These are phyloP conservation scores for Kryptolebias marmoratus DNA, from an alignment of 2,113 vertebrate species.

Conservation along the genomic window DNA sequence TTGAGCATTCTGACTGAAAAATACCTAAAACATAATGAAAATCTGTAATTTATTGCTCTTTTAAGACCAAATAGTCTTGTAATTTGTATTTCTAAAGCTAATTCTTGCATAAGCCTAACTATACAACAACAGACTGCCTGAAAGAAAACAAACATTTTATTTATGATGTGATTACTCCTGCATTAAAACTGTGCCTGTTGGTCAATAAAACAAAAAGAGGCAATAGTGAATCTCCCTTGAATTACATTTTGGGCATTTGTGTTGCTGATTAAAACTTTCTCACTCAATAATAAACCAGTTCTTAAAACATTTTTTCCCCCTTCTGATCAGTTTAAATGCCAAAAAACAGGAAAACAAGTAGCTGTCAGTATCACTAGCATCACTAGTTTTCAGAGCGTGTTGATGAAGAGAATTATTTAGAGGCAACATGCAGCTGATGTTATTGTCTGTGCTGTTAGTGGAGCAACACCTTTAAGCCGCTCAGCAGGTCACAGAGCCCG, in stretches of 20 bases:
- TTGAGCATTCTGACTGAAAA: too few species aligned
- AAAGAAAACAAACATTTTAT: too few species aligned
- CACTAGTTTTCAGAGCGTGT: not conserved
- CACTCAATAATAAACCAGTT: too few species aligned
- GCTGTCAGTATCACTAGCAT: not conserved
- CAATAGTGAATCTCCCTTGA: too few species aligned
- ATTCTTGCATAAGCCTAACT: not conserved
- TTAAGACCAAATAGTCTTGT: not conserved
- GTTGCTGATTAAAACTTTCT: too few species aligned
- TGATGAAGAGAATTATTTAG: not conserved
- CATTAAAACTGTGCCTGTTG: too few species aligned
- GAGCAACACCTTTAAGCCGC: not conserved
- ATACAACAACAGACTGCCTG: too few species aligned
- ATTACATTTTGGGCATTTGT: too few species aligned
- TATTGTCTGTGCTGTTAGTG: not conserved
- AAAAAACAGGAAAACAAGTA: not conserved
- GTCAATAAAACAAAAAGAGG: too few species aligned
- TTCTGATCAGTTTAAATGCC: not conserved
- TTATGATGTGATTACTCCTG: too few species aligned
- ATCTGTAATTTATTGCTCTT: not conserved
- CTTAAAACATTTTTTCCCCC: too few species aligned
- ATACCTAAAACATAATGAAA: not conserved
- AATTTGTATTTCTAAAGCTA: not conserved
- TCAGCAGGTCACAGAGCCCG: constrained; percentile 6
- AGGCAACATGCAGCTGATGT: not conserved